Percentiles rank a stretch among this genome's conserved stretches.
Evolutionary conservation across 1,140 invertebrate species (phyloP).

Genomic region (Notospermus geniculatus): DNA sequence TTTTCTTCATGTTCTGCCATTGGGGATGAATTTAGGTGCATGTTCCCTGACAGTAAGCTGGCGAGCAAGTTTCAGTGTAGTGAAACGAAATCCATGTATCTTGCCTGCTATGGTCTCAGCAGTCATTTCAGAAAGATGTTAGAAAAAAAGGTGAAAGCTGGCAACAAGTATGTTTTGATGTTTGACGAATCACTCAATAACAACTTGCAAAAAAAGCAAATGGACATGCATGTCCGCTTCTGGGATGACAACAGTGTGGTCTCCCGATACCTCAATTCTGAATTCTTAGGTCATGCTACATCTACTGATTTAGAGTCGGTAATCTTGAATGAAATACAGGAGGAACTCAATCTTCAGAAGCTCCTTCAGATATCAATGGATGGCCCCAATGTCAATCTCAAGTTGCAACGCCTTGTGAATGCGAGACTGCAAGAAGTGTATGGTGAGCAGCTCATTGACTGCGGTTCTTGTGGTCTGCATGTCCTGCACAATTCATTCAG

Average conservation of each 20-base stretch:
- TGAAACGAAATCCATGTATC: background rate
- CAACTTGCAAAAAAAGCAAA: background rate
- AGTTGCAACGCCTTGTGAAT: background rate
- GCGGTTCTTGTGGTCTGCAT: background rate
- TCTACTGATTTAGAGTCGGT: background rate
- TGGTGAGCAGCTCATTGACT: background rate
- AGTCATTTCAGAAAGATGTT: background rate
- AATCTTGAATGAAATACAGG: background rate
- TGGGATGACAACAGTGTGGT: background rate
- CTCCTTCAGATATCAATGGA: background rate
- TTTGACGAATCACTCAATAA: constrained; percentile 1
- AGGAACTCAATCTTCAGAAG: background rate
- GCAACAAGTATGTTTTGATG: background rate
- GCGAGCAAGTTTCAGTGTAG: background rate
- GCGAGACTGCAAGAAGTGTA: background rate
- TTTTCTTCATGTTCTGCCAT: background rate
- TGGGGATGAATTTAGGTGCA: background rate
- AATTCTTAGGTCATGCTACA: background rate
- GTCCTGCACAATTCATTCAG: background rate
- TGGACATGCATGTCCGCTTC: background rate
- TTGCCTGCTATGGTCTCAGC: background rate
- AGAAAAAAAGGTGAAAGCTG: background rate
- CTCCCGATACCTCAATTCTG: background rate
- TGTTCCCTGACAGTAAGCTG: background rate
- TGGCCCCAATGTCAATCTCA: background rate